Conservation (phyloP, 2,113 vertebrate genomes). For the Andinoacara biseriatus region DNA sequence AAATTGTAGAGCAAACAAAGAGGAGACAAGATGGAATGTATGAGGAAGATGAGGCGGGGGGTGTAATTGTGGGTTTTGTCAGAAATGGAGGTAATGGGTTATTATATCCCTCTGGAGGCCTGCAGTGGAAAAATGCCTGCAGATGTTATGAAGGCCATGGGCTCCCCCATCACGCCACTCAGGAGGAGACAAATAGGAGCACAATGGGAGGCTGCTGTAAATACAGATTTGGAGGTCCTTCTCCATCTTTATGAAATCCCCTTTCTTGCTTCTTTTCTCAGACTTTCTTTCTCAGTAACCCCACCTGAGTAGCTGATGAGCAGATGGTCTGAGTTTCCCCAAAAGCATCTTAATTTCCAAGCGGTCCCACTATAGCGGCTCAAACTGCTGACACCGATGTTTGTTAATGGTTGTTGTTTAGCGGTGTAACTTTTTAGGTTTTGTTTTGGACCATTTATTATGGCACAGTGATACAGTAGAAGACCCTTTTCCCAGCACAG, state of each 20-base stretch:
- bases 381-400: conserved; percentile 53
- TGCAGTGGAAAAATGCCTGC: conserved; percentile 63
- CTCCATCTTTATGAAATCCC: conserved; percentile 67
- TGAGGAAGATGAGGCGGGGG: conserved; percentile 69
- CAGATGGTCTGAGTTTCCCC: conserved; percentile 48
- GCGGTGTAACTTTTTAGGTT: not conserved
- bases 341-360: conserved; percentile 26
- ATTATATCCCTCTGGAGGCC: conserved; percentile 74
- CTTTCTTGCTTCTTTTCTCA: conserved; percentile 10
- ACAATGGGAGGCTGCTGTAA: conserved; percentile 70
- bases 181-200: conserved; percentile 75
- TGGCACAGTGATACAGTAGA: not conserved
- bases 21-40: conserved; percentile 58
- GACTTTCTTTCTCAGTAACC: conserved; percentile 18
- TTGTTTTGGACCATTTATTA: not conserved
- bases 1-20: conserved; percentile 64
- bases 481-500: not conserved
- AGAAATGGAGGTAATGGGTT: conserved; percentile 77
- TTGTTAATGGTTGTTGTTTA: conserved; percentile 47
- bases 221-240: conserved; percentile 61
- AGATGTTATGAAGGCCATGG: conserved; percentile 67
- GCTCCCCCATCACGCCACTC: conserved; percentile 50
- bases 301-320: conserved; percentile 31
- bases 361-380: conserved; percentile 12
- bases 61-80: conserved; percentile 80